Conservation (phyloP, 2,888 invertebrate species). For the Patella pellucida region DNA sequence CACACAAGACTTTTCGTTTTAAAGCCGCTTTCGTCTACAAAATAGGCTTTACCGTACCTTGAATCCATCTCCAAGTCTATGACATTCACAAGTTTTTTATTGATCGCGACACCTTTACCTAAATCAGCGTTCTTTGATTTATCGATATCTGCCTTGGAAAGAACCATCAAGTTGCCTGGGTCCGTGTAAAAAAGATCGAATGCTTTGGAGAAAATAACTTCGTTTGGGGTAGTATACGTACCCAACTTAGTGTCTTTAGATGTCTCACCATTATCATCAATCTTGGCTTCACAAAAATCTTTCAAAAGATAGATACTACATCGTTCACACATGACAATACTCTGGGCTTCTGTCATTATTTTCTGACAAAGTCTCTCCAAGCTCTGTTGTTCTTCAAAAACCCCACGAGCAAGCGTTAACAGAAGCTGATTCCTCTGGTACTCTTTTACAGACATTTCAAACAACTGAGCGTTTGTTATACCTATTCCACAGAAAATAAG, state of each 20-base stretch:
- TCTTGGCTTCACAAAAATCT: slow-evolving; percentile 16
- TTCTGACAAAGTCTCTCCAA: slow-evolving; percentile 92
- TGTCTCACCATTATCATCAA: neutral
- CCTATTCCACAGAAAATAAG: slow-evolving; percentile 96
- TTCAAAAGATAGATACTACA: slow-evolving; percentile 83
- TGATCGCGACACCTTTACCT: slow-evolving; percentile 82
- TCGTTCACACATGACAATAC: slow-evolving; percentile 88
- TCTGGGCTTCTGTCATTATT: slow-evolving; percentile 94
- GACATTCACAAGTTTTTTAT: slow-evolving; percentile 91
- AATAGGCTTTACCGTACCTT: slow-evolving; percentile 77
- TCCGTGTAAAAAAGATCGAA: slow-evolving; percentile 64
- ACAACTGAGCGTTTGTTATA: slow-evolving; percentile 93
- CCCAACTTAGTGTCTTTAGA: neutral
- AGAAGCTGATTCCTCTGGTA: slow-evolving; percentile 91
- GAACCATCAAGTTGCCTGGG: slow-evolving; percentile 50
- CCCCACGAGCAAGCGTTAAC: slow-evolving; percentile 88
- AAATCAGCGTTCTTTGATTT: slow-evolving; percentile 59
- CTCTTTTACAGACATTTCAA: slow-evolving; percentile 92
- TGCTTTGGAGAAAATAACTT: slow-evolving; percentile 59
- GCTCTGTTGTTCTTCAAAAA: slow-evolving; percentile 94
- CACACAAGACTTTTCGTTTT: slow-evolving; percentile 81
- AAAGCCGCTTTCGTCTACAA: slow-evolving; percentile 43
- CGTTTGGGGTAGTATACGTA: slow-evolving; percentile 42
- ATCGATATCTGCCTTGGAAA: slow-evolving; percentile 48
- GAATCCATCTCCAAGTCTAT: slow-evolving; percentile 88